These are phyloP conservation scores for Epinotia demarniana DNA, from an alignment of 2,888 invertebrate genomes.

Conservation along the genomic window DNA sequence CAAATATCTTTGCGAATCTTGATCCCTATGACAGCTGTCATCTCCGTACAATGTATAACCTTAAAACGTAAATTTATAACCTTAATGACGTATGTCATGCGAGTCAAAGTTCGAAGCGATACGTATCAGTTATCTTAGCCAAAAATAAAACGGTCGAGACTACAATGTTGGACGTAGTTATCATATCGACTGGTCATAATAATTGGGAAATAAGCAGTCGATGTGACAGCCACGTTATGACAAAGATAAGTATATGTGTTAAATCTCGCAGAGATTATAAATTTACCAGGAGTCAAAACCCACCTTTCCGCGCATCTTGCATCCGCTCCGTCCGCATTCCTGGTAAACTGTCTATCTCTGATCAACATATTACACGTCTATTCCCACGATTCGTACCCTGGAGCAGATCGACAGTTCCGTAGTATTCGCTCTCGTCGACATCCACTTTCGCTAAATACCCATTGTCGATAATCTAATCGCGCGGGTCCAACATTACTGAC, in stretches of 20 bases:
- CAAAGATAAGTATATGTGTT: no score
- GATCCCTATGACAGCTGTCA: no score
- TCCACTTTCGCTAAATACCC: constrained; percentile 59
- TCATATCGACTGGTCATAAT: background rate
- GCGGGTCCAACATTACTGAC: constrained; percentile 47
- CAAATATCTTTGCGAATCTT: no score
- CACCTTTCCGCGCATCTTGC: background rate
- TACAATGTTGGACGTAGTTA: no score
- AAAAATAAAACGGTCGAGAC: no score
- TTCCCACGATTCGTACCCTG: constrained; percentile 18
- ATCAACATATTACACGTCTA: constrained; percentile 4
- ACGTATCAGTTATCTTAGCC: no score
- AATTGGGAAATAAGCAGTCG: no score
- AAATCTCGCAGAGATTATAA: background rate
- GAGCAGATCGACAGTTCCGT: constrained; percentile 41
- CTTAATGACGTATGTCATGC: no score
- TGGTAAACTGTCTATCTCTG: background rate
- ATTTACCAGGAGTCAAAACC: background rate
- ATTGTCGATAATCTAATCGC: constrained; percentile 55
- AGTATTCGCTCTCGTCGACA: constrained; percentile 56
- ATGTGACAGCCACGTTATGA: no score
- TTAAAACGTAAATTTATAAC: no score
- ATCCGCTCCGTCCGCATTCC: background rate
- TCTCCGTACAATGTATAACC: no score
- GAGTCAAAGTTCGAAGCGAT: no score